Conservation (phyloP, 2,888 invertebrate species). For the Zeuzera pyrina region DNA sequence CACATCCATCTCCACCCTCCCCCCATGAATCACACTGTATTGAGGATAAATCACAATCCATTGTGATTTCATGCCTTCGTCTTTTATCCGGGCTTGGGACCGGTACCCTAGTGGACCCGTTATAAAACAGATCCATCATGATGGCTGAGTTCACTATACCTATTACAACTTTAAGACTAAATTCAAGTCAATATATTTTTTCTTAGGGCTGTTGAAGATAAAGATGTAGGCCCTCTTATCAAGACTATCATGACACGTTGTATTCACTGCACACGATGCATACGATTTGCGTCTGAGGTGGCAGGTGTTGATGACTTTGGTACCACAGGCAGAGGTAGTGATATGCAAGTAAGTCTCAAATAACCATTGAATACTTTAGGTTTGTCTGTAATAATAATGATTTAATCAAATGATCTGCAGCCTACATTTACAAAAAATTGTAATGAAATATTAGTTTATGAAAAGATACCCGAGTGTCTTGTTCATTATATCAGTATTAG, state of each 20-base stretch:
- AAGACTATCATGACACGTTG: slow-evolving; percentile 99
- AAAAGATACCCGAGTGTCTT: neutral
- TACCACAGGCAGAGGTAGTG: slow-evolving; percentile 92
- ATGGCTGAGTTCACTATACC: neutral
- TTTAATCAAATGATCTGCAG: no score
- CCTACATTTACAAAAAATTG: no score
- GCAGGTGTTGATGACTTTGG: slow-evolving; percentile 98
- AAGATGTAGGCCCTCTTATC: slow-evolving; percentile 97
- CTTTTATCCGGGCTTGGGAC: no score
- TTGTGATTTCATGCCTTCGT: no score
- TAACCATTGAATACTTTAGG: no score
- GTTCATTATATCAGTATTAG: neutral
- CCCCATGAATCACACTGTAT: no score
- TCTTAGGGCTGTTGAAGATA: slow-evolving; percentile 96
- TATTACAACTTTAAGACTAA: neutral
- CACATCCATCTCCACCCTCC: no score
- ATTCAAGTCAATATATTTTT: slow-evolving; percentile 1
- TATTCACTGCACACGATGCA: slow-evolving; percentile 98
- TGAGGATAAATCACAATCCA: no score
- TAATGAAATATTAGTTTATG: neutral
- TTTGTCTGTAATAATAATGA: no score
- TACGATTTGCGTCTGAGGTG: slow-evolving; percentile 98
- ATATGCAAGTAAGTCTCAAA: slow-evolving; percentile 85
- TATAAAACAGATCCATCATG: no score
- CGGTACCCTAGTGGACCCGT: no score